Conservation (phyloP, 2,113 vertebrate species). For the Poeciliopsis turrubarensis region DNA sequence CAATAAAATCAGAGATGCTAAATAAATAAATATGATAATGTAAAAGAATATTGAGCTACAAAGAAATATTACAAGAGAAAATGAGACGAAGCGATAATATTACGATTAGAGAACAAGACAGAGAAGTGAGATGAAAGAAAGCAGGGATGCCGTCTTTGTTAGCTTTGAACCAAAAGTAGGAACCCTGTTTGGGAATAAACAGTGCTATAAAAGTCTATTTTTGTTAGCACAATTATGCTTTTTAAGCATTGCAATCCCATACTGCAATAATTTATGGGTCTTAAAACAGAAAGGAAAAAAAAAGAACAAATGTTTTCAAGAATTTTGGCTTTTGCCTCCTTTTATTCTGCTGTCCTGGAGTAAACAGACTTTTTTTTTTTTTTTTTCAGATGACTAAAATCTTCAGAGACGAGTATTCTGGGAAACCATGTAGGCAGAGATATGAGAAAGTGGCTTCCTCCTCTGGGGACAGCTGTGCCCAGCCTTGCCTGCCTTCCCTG, state of each 20-base stretch:
- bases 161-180: slow-evolving; percentile 23
- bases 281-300: not conserved
- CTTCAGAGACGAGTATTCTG: slow-evolving; percentile 62
- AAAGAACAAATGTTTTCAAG: slow-evolving; percentile 11
- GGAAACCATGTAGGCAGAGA: slow-evolving; percentile 70
- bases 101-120: slow-evolving; percentile 15
- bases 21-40: slow-evolving; percentile 73
- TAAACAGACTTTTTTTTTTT: slow-evolving; percentile 60
- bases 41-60: slow-evolving; percentile 28
- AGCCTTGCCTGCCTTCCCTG: slow-evolving; percentile 64
- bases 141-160: slow-evolving; percentile 35
- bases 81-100: slow-evolving; percentile 31
- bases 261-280: not conserved
- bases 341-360: slow-evolving; percentile 29
- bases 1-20: slow-evolving; percentile 51
- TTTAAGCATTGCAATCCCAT: slow-evolving; percentile 10
- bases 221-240: slow-evolving; percentile 16
- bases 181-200: slow-evolving; percentile 25
- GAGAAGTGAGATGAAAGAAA: slow-evolving; percentile 27
- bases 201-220: not conserved
- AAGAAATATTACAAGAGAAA: slow-evolving; percentile 63
- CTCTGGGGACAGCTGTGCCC: slow-evolving; percentile 64
- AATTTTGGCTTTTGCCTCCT: slow-evolving; percentile 17
- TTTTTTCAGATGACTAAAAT: slow-evolving; percentile 54
- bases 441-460: slow-evolving; percentile 63